Base-by-base conservation (phyloP, 2,888 invertebrate species). In the Laspeyria flexula region DNA sequence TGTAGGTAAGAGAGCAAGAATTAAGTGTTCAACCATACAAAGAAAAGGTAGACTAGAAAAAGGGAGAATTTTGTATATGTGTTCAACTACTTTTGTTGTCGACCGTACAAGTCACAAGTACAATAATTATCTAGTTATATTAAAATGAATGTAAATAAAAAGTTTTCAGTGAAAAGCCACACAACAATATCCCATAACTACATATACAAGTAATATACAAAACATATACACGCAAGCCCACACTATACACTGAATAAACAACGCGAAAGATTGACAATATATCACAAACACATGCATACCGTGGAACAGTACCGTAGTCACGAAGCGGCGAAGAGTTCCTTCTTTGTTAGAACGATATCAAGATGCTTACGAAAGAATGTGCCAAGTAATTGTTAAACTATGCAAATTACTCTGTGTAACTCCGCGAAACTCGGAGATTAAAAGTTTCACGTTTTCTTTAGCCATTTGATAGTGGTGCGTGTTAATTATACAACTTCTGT, bases 301-400 rank as follows among this genome's bases (percentile, higher is more conserved):
- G 3, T 29, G 25, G 15, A 47, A 47, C 45, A 21, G 43, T n/a
- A 16, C 23, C 6, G 23, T 39, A 67, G 68, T 71, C 68, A 69
- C 68, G 71, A 69, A 38, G 33, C 13, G 9, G 2, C 42, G 57
- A 50, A 55, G 54, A 50, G 55, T 55, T 56, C 49, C 43, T 60
- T 55, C 61, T 65, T 68, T 70, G 61, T 65, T 60, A 41, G 23
- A 6, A 39, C 52, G 54, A 56, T 66, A 74, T 73, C 70, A 60
- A 73, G 71, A 75, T 74, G 55, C 56, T 56, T 54, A 66, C 74
- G 76, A 80, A 87, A 86, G 86, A 88, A 89, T 86, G 86, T 80
- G 72, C 72, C 78, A 73, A 71, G 86, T 85, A 86, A 88, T 88
- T 83, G 88, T 87, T 83, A 80, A 86, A 84, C 67, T 86, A 89